These are phyloP conservation scores for Panagrolaimus sp. DNA, from an alignment of 1,140 invertebrate genomes.

Conservation along the genomic window DNA sequence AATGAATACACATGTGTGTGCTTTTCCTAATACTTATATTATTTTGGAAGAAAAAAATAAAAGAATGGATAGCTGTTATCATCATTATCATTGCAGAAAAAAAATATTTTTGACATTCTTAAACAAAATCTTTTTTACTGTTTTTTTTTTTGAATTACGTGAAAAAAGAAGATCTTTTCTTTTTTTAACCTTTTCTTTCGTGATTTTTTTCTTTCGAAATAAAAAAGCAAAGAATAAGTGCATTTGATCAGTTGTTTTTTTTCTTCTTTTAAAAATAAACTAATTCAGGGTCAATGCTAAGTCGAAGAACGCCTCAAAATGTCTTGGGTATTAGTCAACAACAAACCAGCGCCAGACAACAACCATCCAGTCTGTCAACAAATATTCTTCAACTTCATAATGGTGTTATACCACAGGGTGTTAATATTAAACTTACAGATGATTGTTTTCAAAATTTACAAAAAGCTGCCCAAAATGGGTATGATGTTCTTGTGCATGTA, in stretches of 20 bases:
- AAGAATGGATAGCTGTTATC: too few relatives aligned
- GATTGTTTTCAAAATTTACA: slow-evolving; percentile 7
- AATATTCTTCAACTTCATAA: slow-evolving; percentile 10
- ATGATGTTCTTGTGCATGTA: neutral
- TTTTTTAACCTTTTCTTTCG: neutral
- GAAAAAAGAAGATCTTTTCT: neutral
- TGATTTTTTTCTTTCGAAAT: neutral
- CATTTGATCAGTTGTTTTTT: too few relatives aligned
- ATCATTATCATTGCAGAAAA: too few relatives aligned
- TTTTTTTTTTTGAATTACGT: neutral
- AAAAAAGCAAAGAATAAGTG: neutral
- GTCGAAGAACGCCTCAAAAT: slow-evolving; percentile 10
- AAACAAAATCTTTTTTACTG: neutral
- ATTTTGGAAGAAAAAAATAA: too few relatives aligned
- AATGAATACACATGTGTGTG: too few relatives aligned
- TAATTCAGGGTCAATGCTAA: slow-evolving; percentile 10
- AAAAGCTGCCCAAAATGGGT: neutral
- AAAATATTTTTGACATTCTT: neutral
- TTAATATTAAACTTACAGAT: slow-evolving; percentile 3
- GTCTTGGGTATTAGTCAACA: slow-evolving; percentile 14
- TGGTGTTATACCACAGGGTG: neutral
- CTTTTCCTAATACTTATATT: too few relatives aligned
- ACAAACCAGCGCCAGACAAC: neutral
- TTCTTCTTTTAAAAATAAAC: too few relatives aligned
- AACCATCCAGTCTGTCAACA: neutral